Conservation (phyloP, 2,888 invertebrate genomes). For the Machimus atricapillus region DNA sequence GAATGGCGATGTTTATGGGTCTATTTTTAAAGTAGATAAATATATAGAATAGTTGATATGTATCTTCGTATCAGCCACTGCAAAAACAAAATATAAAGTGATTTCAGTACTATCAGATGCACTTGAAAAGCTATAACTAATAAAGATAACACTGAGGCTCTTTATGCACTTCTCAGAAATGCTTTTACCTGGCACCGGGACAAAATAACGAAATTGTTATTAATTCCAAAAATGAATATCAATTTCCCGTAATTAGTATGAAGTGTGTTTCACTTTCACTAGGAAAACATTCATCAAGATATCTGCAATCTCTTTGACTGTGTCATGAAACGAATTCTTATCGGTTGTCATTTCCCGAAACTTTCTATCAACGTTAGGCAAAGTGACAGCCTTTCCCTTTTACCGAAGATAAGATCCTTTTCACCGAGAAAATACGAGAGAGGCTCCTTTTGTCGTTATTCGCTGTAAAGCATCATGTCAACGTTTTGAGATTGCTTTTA, state of each 20-base stretch:
- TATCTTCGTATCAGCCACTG: too few relatives aligned
- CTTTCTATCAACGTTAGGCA: background rate
- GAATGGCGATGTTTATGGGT: too few relatives aligned
- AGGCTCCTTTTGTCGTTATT: background rate
- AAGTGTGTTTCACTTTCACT: background rate
- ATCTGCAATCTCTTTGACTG: background rate
- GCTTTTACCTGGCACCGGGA: background rate
- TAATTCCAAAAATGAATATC: background rate
- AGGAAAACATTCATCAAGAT: background rate
- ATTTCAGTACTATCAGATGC: background rate
- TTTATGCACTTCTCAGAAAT: background rate
- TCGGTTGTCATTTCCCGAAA: background rate
- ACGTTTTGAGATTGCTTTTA: background rate
- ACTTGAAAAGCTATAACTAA: background rate
- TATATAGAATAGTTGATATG: too few relatives aligned
- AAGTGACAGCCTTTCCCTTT: background rate
- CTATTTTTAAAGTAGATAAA: too few relatives aligned
- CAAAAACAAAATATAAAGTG: too few relatives aligned
- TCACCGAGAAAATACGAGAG: background rate
- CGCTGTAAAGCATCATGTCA: background rate
- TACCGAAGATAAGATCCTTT: background rate
- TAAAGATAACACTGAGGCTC: background rate
- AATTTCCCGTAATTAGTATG: background rate
- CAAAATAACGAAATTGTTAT: background rate
- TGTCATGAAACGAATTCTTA: background rate